Evolutionary conservation across 1,140 invertebrate genomes (phyloP).

Genomic region (Idris sp.): DNA sequence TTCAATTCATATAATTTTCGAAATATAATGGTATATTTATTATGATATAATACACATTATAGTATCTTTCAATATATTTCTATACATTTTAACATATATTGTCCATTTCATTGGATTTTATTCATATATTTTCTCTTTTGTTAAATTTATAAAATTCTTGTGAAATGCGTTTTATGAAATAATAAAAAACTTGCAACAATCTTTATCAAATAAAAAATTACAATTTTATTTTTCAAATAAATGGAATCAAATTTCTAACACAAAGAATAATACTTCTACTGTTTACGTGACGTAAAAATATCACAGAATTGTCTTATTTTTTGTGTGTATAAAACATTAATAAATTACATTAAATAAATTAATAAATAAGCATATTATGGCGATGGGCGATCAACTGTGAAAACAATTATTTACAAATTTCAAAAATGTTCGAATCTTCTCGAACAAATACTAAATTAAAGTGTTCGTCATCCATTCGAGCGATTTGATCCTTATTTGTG

Average conservation of each 20-base stretch:
- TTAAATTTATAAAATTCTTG: slow-evolving; percentile 2
- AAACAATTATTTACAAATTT: slow-evolving; percentile 53
- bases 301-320: no score
- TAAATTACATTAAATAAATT: slow-evolving; percentile 52
- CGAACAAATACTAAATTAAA: slow-evolving; percentile 7
- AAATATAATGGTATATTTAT: slow-evolving; percentile 34
- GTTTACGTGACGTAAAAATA: slow-evolving; percentile 33
- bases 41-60: slow-evolving; percentile 11
- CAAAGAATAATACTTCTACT: slow-evolving; percentile 39
- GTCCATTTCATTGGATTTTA: slow-evolving; percentile 16
- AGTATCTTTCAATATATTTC: slow-evolving; percentile 35
- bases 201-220: slow-evolving; percentile 1
- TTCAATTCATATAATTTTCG: slow-evolving; percentile 27
- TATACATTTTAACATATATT: slow-evolving; percentile 42
- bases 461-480: slow-evolving; percentile 15
- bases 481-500: slow-evolving; percentile 39
- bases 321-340: slow-evolving; percentile 31
- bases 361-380: slow-evolving; percentile 52
- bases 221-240: no score
- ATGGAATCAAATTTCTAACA: background rate
- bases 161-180: slow-evolving; percentile 22
- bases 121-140: slow-evolving; percentile 16
- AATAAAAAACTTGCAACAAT: no score
- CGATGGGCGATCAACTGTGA: slow-evolving; percentile 20
- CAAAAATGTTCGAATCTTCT: slow-evolving; percentile 10